phyloP scores from a whole-genome alignment of 2,797 vertebrate species.

The Crossoptilon crossoptilon region DNA sequence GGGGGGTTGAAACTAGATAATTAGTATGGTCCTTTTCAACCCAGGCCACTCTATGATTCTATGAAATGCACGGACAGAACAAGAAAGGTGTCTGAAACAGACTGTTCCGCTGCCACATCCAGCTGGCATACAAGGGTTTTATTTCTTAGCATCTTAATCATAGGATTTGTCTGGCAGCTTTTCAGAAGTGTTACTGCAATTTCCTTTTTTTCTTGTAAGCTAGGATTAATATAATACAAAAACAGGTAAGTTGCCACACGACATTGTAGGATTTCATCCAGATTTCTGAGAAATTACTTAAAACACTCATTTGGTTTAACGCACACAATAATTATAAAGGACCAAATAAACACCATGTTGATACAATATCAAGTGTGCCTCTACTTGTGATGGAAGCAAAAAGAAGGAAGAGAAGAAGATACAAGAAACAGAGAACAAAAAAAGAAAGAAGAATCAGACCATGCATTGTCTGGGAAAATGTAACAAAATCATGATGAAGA shows the following conservation, averaged over 20 bases:
- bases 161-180: slow-evolving; percentile 61
- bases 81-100: slow-evolving; percentile 32
- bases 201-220: slow-evolving; percentile 76
- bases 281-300: slow-evolving; percentile 67
- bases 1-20: too few relatives aligned
- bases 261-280: slow-evolving; percentile 74
- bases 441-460: not conserved
- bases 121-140: slow-evolving; percentile 51
- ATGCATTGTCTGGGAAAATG: not conserved
- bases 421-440: not conserved
- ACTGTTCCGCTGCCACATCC: slow-evolving; percentile 32
- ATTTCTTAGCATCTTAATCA: slow-evolving; percentile 70
- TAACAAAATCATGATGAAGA: not conserved
- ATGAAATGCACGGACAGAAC: fast-evolving
- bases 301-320: slow-evolving; percentile 19
- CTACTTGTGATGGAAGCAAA: not conserved
- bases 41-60: too few relatives aligned
- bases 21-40: too few relatives aligned
- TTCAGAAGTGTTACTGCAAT: slow-evolving; percentile 77
- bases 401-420: not conserved
- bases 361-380: not conserved
- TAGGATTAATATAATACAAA: slow-evolving; percentile 75
- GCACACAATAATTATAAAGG: not conserved
- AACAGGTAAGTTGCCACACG: slow-evolving; percentile 69
- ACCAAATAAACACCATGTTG: not conserved